Evolutionary conservation across 30 jellyfish, hydroid and myxozoan species (phyloP), one percentile per base, ranked within the genome.

Genomic region (Cassiopea xamachana): DNA sequence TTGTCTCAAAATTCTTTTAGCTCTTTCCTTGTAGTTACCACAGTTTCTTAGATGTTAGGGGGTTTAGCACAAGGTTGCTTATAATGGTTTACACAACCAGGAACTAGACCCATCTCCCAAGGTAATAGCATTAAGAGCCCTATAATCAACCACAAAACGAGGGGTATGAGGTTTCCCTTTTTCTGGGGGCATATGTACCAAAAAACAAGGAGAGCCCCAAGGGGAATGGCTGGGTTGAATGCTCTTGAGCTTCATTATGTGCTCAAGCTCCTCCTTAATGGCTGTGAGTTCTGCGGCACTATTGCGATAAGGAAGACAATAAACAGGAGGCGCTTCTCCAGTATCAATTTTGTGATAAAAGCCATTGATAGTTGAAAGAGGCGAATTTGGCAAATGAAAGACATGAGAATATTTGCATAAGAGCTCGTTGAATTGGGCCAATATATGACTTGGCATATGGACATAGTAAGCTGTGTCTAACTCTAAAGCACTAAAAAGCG

Each of bases 211-310:
- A 27, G 39, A 27, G 39, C 39, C 39, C 39, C 39, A 85, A 1
- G 87, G 55, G 45, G 93, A 85, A 46, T 85, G 61, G 69, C 93
- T 85, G 19, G 93, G 86, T 45, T 46, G 91, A 27, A 85, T 85
- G 4, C 72, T 73, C 10, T 73, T 47, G 14, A 85, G 77, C 13
- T 39, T 58, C 12, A 85, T 55, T 87, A 85, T 85, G 79, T 80
- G 88, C 43, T 85, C 93, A 1, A 85, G 39, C 39, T 27, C 39
- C 39, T 27, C 39, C 39, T 27, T 27, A 27, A 27, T 27, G 39
- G 39, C 39, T 60, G 87, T 55, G n/a, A 86, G 89, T 60, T 50
- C 93, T 19, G 88, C 92, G 60, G 87, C 86, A 46, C 86, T 84
- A 48, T 84, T 69, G 19, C 87, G 86, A 55, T 84, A 71, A 43